These are phyloP conservation scores for Sebastes matsubarae DNA, from an alignment of 2,797 vertebrate species.

Conservation along the genomic window DNA sequence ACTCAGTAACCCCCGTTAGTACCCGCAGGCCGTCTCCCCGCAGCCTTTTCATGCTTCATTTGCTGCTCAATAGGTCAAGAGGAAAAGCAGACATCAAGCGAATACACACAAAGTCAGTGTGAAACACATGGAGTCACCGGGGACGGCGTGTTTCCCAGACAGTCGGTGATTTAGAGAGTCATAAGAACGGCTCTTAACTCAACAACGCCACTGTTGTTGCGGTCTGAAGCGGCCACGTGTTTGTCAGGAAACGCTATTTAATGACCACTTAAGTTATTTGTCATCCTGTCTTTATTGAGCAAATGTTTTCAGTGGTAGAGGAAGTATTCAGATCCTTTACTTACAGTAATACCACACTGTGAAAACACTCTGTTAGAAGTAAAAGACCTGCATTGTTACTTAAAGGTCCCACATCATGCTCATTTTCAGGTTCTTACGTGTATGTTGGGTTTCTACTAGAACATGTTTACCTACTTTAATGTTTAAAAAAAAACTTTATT, in stretches of 20 bases:
- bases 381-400: no score
- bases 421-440: no score
- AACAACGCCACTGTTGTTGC: slow-evolving; percentile 16
- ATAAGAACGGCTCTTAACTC: slow-evolving; percentile 30
- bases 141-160: slow-evolving; percentile 31
- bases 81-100: slow-evolving; percentile 64
- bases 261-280: background rate
- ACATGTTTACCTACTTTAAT: no score
- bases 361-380: no score
- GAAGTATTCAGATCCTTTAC: background rate
- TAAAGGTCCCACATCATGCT: no score
- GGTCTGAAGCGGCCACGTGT: background rate
- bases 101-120: slow-evolving; percentile 3
- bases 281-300: background rate
- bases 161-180: slow-evolving; percentile 24
- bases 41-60: slow-evolving; percentile 68
- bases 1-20: slow-evolving; percentile 42
- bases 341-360: background rate
- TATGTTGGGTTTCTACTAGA: no score
- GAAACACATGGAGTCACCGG: background rate
- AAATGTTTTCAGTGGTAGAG: background rate
- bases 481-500: no score
- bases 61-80: slow-evolving; percentile 69
- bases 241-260: background rate
- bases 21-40: slow-evolving; percentile 26